Conservation (phyloP, 2,888 invertebrate genomes). For the Lapara coniferarum region DNA sequence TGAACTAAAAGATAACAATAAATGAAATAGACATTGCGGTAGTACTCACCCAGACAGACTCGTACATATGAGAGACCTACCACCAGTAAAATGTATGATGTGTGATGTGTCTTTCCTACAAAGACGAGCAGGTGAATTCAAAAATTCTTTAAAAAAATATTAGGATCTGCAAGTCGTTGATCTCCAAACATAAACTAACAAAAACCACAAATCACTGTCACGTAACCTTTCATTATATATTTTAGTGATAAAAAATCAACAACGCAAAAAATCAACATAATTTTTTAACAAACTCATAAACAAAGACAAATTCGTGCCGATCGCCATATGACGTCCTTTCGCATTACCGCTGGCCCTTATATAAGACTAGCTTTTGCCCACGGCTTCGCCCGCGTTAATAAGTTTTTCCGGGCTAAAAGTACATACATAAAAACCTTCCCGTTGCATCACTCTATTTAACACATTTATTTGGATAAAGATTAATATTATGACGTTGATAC, state of each 20-base stretch:
- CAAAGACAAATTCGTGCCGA: conserved; percentile 72
- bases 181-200: conserved; percentile 36
- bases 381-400: too few species aligned
- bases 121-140: conserved; percentile 29
- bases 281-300: conserved; percentile 70
- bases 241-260: conserved; percentile 53
- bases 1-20: too few species aligned
- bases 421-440: too few species aligned
- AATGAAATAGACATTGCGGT: too few species aligned
- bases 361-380: too few species aligned
- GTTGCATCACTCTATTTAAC: too few species aligned
- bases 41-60: too few species aligned
- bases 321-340: conserved; percentile 75
- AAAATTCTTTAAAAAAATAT: conserved; percentile 30
- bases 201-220: conserved; percentile 46
- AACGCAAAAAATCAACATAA: conserved; percentile 60
- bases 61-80: too few species aligned
- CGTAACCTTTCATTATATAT: conserved; percentile 55
- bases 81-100: background rate
- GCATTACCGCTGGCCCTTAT: conserved; percentile 58
- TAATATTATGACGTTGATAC: too few species aligned
- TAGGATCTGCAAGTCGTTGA: conserved; percentile 24
- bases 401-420: too few species aligned
- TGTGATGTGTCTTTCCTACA: background rate
- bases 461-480: too few species aligned